These are phyloP conservation scores for Psylliodes chrysocephalus DNA, from an alignment of 2,888 invertebrate genomes.

Conservation along the genomic window DNA sequence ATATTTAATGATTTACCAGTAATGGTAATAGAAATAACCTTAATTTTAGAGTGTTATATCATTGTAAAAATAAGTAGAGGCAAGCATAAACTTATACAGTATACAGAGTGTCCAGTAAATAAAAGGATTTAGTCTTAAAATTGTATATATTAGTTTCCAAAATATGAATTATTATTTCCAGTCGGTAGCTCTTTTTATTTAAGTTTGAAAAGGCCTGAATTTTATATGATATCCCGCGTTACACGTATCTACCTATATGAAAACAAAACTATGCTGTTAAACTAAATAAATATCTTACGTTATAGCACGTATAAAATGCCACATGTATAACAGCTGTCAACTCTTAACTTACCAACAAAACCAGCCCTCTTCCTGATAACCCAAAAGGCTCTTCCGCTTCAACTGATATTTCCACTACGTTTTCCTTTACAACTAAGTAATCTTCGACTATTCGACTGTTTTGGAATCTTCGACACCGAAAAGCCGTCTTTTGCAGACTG, in stretches of 20 bases:
- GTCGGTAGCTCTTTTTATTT: no score
- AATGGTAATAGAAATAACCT: not conserved
- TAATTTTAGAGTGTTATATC: no score
- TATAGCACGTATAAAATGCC: slow-evolving; percentile 56
- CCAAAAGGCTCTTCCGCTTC: slow-evolving; percentile 58
- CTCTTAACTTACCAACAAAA: slow-evolving; percentile 54
- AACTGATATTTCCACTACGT: slow-evolving; percentile 49
- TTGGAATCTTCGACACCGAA: slow-evolving; percentile 28
- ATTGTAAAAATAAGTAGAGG: no score
- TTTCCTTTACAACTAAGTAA: slow-evolving; percentile 42
- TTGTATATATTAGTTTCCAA: no score
- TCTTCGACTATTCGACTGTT: no score
- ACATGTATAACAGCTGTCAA: slow-evolving; percentile 62
- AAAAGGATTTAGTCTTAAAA: no score
- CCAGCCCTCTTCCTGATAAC: slow-evolving; percentile 60
- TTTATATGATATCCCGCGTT: slow-evolving; percentile 36
- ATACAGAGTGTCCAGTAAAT: no score
- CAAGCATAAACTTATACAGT: no score
- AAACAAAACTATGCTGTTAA: slow-evolving; percentile 49
- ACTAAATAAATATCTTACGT: slow-evolving; percentile 57
- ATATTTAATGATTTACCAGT: not conserved
- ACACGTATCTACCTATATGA: slow-evolving; percentile 32
- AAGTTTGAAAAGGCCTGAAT: slow-evolving; percentile 16
- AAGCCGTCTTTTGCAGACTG: slow-evolving; percentile 36
- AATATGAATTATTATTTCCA: no score